These are phyloP conservation scores for Canis aureus DNA, from an alignment of 2,113 vertebrate genomes.

Conservation along the genomic window DNA sequence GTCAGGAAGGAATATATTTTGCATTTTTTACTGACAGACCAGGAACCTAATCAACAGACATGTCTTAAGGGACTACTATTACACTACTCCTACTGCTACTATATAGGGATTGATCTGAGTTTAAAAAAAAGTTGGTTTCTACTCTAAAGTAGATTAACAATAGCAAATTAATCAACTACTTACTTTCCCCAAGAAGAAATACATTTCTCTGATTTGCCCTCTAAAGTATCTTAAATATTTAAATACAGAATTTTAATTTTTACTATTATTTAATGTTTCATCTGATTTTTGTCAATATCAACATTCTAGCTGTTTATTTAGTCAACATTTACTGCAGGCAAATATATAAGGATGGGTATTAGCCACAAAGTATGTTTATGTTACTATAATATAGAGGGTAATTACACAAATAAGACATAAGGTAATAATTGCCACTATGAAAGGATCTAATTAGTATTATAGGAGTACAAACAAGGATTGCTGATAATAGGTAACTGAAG, in stretches of 20 bases:
- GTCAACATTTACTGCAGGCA: background rate
- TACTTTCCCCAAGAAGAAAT: background rate
- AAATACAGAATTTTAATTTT: background rate
- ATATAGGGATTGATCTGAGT: accelerated
- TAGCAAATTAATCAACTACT: background rate
- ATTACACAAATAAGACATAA: background rate
- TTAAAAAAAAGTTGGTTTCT: background rate
- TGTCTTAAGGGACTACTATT: background rate
- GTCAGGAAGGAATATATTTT: background rate
- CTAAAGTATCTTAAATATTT: background rate
- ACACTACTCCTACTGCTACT: background rate
- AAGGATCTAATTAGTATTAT: background rate
- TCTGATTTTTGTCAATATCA: background rate
- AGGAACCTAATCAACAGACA: background rate
- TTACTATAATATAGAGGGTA: background rate
- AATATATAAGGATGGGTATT: background rate
- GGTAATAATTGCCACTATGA: background rate
- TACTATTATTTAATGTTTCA: background rate
- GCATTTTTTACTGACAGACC: background rate
- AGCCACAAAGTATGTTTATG: background rate
- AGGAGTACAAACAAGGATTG: background rate
- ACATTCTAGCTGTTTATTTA: background rate
- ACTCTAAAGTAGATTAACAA: background rate
- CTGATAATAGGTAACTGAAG: background rate
- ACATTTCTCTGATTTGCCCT: background rate